Evolutionary conservation across 2,797 vertebrate species (phyloP).

Genomic region (Propithecus perrieri): DNA sequence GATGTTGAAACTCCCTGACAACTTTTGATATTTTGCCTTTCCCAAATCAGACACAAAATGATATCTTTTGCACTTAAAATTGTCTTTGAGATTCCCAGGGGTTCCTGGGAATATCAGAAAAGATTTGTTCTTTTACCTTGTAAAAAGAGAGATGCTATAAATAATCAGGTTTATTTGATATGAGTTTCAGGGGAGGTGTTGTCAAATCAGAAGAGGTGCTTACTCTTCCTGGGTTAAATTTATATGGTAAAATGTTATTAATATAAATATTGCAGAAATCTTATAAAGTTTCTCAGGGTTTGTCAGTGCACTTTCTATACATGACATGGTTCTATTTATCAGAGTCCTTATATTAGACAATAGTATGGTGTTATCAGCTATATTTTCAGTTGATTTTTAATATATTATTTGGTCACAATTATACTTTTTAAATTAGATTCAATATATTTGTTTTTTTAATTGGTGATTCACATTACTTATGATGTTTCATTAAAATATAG

Average conservation of each 20-base stretch:
- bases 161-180: not conserved
- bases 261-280: not conserved
- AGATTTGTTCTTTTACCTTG: not conserved
- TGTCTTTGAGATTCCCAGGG: not conserved
- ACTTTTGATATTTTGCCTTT: constrained; percentile 17
- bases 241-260: not conserved
- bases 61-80: not conserved
- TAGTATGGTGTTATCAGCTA: not conserved
- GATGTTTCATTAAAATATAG: not conserved
- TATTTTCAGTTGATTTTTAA: not conserved
- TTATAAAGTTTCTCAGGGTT: not conserved
- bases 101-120: not conserved
- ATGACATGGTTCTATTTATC: not conserved
- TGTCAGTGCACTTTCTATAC: not conserved
- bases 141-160: not conserved
- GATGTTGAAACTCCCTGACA: not conserved
- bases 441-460: not conserved
- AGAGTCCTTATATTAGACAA: not conserved
- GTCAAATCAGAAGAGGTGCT: not conserved
- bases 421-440: not conserved
- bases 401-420: not conserved
- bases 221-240: not conserved
- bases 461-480: not conserved
- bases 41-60: not conserved
- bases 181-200: not conserved